Evolutionary conservation across 2,888 invertebrate genomes (phyloP).

Genomic region (Heteropelma amictum): DNA sequence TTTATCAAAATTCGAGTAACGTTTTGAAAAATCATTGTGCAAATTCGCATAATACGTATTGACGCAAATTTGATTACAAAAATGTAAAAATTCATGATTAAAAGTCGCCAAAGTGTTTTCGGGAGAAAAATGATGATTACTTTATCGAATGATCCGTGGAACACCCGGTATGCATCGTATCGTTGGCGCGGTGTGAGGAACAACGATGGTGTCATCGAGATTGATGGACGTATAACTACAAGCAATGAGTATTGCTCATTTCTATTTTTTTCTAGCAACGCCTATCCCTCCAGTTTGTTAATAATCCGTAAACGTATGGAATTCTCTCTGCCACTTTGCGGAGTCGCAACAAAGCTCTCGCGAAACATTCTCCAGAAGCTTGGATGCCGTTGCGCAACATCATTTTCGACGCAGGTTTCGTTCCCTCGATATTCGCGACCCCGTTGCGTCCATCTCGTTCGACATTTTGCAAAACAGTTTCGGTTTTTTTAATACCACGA

Average conservation of each 20-base stretch:
- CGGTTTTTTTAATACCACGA: background rate
- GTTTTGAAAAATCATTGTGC: no score
- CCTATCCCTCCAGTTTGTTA: background rate
- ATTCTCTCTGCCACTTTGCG: background rate
- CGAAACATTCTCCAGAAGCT: background rate
- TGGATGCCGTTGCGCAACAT: background rate
- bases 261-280: no score
- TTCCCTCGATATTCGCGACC: conserved; percentile 8
- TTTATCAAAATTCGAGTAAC: no score
- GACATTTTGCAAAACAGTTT: conserved; percentile 6
- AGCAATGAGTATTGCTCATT: conserved; percentile 1
- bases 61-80: no score
- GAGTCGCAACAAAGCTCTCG: background rate
- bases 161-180: background rate
- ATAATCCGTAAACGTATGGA: background rate
- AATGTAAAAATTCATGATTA: no score
- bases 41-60: no score
- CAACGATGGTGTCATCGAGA: conserved; percentile 31
- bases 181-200: background rate
- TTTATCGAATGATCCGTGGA: no score
- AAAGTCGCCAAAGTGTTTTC: no score
- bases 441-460: conserved; percentile 33
- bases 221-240: conserved; percentile 30
- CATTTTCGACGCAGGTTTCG: conserved; percentile 16
- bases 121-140: no score